Percentiles rank a stretch among this genome's conserved stretches.
Evolutionary conservation across 2,113 vertebrate genomes (phyloP).

Genomic region (Aspidoscelis tigris): DNA sequence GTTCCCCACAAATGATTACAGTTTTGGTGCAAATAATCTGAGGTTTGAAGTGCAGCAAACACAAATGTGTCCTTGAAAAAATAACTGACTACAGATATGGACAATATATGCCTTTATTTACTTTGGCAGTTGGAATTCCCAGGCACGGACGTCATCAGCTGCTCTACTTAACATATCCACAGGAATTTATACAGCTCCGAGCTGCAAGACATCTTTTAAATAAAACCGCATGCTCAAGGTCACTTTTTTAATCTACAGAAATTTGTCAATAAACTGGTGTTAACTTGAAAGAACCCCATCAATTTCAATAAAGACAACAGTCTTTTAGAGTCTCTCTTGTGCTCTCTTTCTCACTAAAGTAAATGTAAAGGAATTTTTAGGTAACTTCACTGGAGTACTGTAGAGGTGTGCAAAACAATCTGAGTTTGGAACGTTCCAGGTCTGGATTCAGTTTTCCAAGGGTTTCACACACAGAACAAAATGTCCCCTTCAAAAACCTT

Average conservation of each 20-base stretch:
- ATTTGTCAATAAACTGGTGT: constrained; percentile 17
- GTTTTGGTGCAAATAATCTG: neutral
- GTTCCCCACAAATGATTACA: neutral
- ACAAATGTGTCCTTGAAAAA: constrained; percentile 24
- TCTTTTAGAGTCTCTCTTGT: neutral
- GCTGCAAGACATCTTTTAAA: constrained; percentile 31
- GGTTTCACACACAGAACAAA: too few relatives aligned
- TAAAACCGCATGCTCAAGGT: neutral
- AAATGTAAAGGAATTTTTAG: neutral
- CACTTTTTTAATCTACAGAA: constrained; percentile 8
- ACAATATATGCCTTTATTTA: constrained; percentile 21
- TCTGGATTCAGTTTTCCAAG: too few relatives aligned
- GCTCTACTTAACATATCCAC: constrained; percentile 19
- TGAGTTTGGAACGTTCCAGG: too few relatives aligned
- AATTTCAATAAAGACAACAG: constrained; percentile 27
- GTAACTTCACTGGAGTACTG: neutral
- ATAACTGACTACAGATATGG: neutral
- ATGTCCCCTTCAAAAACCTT: too few relatives aligned
- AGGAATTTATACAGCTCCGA: constrained; percentile 29
- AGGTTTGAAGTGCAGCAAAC: constrained; percentile 15
- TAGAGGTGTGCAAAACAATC: neutral
- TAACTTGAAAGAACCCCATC: constrained; percentile 8
- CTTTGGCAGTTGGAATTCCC: constrained; percentile 34
- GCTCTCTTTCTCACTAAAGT: neutral
- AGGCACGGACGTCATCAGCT: constrained; percentile 18